phyloP scores from a whole-genome alignment of 2,888 invertebrate species.

The Zaprionus lineosus region DNA sequence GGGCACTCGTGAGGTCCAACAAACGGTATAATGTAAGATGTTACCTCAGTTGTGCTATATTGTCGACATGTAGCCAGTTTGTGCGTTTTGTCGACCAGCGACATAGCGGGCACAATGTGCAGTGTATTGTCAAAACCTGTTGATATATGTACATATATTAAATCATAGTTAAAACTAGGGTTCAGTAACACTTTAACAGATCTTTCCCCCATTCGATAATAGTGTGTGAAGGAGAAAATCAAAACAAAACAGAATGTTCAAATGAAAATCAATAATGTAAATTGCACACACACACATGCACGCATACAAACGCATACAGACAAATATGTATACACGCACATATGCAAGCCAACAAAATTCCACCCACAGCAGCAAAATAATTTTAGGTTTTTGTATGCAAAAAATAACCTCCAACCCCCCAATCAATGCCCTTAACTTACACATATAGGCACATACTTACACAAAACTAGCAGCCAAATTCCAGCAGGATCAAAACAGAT shows the following conservation, averaged over 20 bases:
- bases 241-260: conserved; percentile 67
- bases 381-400: conserved; percentile 56
- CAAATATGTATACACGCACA: conserved; percentile 8
- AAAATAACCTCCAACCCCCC: background rate
- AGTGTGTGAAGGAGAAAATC: conserved; percentile 45
- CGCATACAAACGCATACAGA: conserved; percentile 28
- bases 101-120: conserved; percentile 82
- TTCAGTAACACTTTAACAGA: conserved; percentile 43
- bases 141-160: conserved; percentile 36
- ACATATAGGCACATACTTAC: conserved; percentile 72
- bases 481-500: conserved; percentile 93
- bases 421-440: background rate
- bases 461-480: conserved; percentile 83
- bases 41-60: conserved; percentile 81
- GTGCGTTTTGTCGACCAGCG: conserved; percentile 79
- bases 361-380: conserved; percentile 44
- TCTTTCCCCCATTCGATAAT: background rate
- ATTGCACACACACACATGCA: conserved; percentile 34
- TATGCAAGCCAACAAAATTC: background rate
- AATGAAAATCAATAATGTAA: conserved; percentile 69
- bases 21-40: conserved; percentile 83
- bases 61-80: conserved; percentile 66
- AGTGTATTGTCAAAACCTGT: conserved; percentile 83
- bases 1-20: conserved; percentile 83
- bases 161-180: conserved; percentile 21